Conservation (phyloP, 2,888 invertebrate species). For the Ophion costatus region DNA sequence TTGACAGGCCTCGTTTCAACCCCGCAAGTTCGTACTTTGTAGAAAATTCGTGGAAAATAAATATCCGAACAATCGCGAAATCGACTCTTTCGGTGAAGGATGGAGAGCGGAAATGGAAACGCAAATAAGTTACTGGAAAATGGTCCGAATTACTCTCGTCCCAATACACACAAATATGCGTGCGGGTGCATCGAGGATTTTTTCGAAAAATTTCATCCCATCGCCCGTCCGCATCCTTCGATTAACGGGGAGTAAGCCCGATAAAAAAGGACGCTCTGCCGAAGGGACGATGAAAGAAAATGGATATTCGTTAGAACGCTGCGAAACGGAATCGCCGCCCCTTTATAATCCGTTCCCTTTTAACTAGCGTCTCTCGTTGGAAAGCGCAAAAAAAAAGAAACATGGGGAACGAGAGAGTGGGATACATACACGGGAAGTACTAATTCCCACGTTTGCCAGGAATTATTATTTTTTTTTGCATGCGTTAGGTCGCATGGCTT, state of each 20-base stretch:
- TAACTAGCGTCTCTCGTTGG: conserved; percentile 3
- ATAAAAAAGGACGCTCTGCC: not conserved
- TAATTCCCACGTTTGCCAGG: conserved; percentile 30
- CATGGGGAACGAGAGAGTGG: conserved; percentile 18
- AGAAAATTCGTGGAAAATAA: too few relatives aligned
- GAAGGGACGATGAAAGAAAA: not conserved
- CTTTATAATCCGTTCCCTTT: conserved; percentile 11
- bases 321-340: conserved; percentile 10
- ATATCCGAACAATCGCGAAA: not conserved
- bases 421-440: not conserved
- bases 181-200: not conserved
- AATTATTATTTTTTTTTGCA: not conserved
- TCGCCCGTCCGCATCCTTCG: not conserved
- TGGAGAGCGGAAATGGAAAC: not conserved
- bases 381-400: conserved; percentile 18
- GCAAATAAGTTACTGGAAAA: not conserved
- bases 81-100: not conserved
- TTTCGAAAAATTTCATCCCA: not conserved
- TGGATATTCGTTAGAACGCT: conserved; percentile 34
- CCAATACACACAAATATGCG: not conserved
- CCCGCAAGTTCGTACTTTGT: not conserved
- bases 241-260: not conserved
- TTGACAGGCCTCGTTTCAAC: not conserved
- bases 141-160: not conserved
- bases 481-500: conserved; percentile 41